Conservation (phyloP, 2,797 vertebrate genomes). For the Austrolebias charrua region DNA sequence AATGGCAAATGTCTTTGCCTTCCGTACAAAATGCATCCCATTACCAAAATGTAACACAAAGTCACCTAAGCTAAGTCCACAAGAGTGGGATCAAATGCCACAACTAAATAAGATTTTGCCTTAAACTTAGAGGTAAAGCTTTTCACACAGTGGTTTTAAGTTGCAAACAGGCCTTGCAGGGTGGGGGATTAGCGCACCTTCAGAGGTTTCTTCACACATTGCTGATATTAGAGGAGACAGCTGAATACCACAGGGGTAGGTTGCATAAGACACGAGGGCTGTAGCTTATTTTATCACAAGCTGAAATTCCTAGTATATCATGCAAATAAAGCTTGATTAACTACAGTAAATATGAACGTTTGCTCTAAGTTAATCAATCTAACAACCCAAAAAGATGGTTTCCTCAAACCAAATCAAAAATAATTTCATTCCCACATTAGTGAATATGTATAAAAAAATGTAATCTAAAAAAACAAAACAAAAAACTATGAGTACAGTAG, state of each 20-base stretch:
- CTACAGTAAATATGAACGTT: neutral
- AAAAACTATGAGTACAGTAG: neutral
- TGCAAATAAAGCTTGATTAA: conserved; percentile 5
- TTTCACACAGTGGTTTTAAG: conserved; percentile 43
- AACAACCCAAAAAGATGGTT: neutral
- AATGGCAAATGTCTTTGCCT: conserved; percentile 22
- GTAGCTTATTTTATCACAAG: conserved; percentile 45
- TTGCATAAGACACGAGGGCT: conserved; percentile 47
- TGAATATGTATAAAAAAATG: conserved; percentile 12
- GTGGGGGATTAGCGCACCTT: conserved; percentile 46
- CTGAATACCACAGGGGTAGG: conserved; percentile 42
- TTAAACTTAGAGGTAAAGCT: conserved; percentile 32
- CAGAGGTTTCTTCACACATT: conserved; percentile 56
- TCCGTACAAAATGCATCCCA: conserved; percentile 30
- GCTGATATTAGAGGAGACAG: conserved; percentile 61
- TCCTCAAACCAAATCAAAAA: neutral
- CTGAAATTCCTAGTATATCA: conserved; percentile 19
- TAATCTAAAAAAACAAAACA: neutral
- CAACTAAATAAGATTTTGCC: conserved; percentile 42
- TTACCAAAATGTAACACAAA: conserved; percentile 18
- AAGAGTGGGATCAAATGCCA: conserved; percentile 17
- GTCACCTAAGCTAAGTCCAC: conserved; percentile 33
- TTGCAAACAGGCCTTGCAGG: conserved; percentile 57
- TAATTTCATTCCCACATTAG: neutral
- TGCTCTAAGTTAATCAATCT: no score